Conservation (phyloP, 2,113 vertebrate genomes). For the Gambusia holbrooki region DNA sequence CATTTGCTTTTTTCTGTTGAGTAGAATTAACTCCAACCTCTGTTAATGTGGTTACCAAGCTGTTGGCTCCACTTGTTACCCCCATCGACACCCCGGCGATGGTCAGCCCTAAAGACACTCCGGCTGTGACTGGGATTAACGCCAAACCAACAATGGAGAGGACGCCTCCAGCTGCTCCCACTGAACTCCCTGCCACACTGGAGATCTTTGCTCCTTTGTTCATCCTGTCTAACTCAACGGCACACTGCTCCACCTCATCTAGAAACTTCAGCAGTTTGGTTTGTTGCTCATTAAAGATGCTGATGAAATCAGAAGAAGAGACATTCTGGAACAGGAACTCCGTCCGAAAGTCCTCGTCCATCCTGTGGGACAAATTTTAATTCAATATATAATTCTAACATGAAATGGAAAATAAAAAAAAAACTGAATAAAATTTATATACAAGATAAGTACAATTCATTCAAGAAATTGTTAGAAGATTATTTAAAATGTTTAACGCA, state of each 20-base stretch:
- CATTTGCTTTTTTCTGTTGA: constrained; percentile 31
- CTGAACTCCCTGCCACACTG: constrained; percentile 58
- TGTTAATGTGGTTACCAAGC: constrained; percentile 27
- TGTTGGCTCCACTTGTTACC: constrained; percentile 52
- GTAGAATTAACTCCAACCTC: constrained; percentile 41
- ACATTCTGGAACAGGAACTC: constrained; percentile 47
- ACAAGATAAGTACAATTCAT: neutral
- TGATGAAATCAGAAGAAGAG: constrained; percentile 12
- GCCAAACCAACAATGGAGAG: constrained; percentile 62
- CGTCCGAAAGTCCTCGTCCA: constrained; percentile 36
- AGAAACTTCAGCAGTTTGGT: constrained; percentile 48
- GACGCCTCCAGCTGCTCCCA: constrained; percentile 52
- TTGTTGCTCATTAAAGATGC: constrained; percentile 19
- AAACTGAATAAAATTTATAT: too few species aligned
- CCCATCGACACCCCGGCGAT: constrained; percentile 41
- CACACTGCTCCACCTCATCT: constrained; percentile 6
- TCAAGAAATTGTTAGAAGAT: neutral
- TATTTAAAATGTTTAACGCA: neutral
- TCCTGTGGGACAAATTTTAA: constrained; percentile 27
- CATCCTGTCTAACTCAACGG: constrained; percentile 53
- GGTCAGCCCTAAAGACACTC: constrained; percentile 48
- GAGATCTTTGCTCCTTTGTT: constrained; percentile 61
- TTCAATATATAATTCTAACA: neutral
- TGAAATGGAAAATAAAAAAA: neutral
- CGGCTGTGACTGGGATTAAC: constrained; percentile 59